A percentile compares a stretch with the other conserved stretches of the same genome.
phyloP scores from a whole-genome alignment of 2,113 vertebrate genomes.

The Hippocampus barbouri region DNA sequence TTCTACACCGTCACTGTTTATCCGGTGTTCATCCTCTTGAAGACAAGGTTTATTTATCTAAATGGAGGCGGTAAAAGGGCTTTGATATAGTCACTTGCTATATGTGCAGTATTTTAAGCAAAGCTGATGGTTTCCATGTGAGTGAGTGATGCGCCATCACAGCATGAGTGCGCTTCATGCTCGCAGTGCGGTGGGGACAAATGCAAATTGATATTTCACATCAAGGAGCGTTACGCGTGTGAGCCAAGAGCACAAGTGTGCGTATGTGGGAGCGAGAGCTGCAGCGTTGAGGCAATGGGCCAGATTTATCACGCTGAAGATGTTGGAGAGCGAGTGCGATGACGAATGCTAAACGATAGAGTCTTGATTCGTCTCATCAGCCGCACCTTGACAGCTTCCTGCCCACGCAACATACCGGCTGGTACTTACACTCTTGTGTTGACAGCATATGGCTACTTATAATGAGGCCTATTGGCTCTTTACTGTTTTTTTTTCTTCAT shows the following conservation, averaged over 20 bases:
- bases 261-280: constrained; percentile 5
- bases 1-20: constrained; percentile 3
- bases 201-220: constrained; percentile 52
- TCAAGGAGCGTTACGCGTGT: constrained; percentile 15
- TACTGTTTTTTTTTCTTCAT: constrained; percentile 11
- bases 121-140: constrained; percentile 17
- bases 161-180: constrained; percentile 14
- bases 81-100: neutral
- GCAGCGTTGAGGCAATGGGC: constrained; percentile 36
- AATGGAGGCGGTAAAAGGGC: neutral
- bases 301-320: constrained; percentile 25
- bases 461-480: constrained; percentile 13
- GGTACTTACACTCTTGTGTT: constrained; percentile 17
- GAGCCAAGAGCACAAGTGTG: neutral
- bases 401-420: constrained; percentile 12
- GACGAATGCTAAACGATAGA: constrained; percentile 36
- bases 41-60: constrained; percentile 4
- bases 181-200: constrained; percentile 22
- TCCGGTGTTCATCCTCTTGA: constrained; percentile 22
- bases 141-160: constrained; percentile 17
- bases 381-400: constrained; percentile 33
- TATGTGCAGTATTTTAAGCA: constrained; percentile 19
- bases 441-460: constrained; percentile 1
- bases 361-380: constrained; percentile 33
- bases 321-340: constrained; percentile 25